These are phyloP conservation scores for Cyanistes caeruleus DNA, from an alignment of 2,113 vertebrate species.

Conservation along the genomic window DNA sequence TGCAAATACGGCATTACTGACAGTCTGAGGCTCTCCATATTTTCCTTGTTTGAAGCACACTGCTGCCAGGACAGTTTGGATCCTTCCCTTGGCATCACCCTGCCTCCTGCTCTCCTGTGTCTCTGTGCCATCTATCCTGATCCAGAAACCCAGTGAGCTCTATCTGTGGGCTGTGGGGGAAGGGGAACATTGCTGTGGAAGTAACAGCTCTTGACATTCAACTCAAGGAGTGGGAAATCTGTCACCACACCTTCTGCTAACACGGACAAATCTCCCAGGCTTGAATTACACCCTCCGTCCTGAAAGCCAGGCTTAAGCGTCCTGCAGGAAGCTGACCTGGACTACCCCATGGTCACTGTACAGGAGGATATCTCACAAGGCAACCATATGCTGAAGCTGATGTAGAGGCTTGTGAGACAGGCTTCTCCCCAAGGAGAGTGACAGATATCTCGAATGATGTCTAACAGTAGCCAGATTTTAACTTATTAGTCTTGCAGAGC, in stretches of 20 bases:
- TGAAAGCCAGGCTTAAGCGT: neutral
- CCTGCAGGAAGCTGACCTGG: neutral
- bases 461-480: neutral
- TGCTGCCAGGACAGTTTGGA: constrained; percentile 14
- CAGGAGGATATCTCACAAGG: neutral
- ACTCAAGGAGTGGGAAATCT: neutral
- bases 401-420: neutral
- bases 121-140: neutral
- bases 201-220: constrained; percentile 43
- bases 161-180: neutral
- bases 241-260: constrained; percentile 32
- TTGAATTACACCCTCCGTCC: neutral
- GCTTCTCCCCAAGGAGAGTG: neutral
- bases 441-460: neutral
- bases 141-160: constrained; percentile 36
- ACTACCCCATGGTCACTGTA: neutral
- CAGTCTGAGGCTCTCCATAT: neutral
- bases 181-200: constrained; percentile 28
- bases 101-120: neutral
- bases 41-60: neutral
- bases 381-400: neutral
- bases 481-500: neutral
- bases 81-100: constrained; percentile 4
- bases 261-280: neutral
- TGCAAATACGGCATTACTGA: neutral